Evolutionary conservation across 37 sponge, comb jelly and placozoan genomes (phyloP).

Genomic region (Hexactinellida sp.): DNA sequence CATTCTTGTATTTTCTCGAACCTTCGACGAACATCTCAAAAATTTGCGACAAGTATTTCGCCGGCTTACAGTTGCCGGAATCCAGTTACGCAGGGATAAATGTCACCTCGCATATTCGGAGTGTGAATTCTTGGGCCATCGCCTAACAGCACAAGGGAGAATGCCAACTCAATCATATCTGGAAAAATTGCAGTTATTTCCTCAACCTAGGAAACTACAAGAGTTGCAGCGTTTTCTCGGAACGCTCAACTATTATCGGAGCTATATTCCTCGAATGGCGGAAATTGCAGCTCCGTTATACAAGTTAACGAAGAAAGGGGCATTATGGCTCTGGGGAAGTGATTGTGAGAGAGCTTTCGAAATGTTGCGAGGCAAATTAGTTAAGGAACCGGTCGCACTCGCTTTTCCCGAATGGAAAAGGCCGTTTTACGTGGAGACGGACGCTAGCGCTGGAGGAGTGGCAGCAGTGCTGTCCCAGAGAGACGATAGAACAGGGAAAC

Average conservation of each 20-base stretch:
- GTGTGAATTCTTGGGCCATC: neutral
- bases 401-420: neutral
- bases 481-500: neutral
- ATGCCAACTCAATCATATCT: neutral
- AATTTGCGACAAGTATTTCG: neutral
- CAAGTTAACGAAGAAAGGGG: neutral
- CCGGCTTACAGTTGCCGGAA: neutral
- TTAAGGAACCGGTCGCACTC: neutral
- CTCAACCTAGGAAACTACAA: neutral
- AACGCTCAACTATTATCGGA: neutral
- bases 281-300: neutral
- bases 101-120: too few species aligned
- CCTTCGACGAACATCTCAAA: neutral
- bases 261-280: neutral
- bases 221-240: neutral
- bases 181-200: neutral
- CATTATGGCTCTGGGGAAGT: neutral
- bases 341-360: neutral
- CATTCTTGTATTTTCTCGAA: neutral
- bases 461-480: neutral
- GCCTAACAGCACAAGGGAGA: neutral
- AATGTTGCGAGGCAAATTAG: neutral
- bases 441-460: neutral
- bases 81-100: too few species aligned
- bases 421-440: neutral